Evolutionary conservation across 2,113 vertebrate species (phyloP).

Genomic region (Scomber scombrus): DNA sequence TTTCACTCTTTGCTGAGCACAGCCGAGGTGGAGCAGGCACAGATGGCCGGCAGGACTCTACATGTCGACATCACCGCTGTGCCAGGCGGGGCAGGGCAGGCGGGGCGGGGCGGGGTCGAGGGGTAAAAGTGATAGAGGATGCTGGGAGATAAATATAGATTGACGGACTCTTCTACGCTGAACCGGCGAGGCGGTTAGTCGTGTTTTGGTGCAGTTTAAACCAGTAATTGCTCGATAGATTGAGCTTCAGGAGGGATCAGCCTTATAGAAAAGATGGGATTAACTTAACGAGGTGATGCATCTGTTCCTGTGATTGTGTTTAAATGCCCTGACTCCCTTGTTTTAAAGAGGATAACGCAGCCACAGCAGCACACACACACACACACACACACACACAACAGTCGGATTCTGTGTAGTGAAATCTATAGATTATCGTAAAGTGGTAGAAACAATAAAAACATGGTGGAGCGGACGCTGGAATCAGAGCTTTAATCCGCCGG

Average conservation of each 20-base stretch:
- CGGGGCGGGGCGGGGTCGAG: constrained; percentile 1
- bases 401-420: constrained; percentile 23
- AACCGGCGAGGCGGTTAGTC: not conserved
- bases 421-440: constrained; percentile 59
- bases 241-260: constrained; percentile 42
- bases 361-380: constrained; percentile 15
- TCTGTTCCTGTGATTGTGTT: constrained; percentile 65
- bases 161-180: not conserved
- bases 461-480: not conserved
- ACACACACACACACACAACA: too few species aligned
- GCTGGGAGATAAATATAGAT: constrained; percentile 39
- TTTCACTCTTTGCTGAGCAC: constrained; percentile 2
- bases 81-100: constrained; percentile 11
- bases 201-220: constrained; percentile 30
- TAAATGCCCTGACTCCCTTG: constrained; percentile 44
- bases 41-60: constrained; percentile 65
- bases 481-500: constrained; percentile 47
- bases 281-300: constrained; percentile 74
- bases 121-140: constrained; percentile 32
- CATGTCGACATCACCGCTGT: constrained; percentile 5
- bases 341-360: constrained; percentile 67
- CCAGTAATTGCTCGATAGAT: constrained; percentile 59
- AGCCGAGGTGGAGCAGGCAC: constrained; percentile 43
- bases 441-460: constrained; percentile 51
- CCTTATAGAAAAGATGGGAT: constrained; percentile 48